A percentile compares a stretch with the other conserved stretches of the same genome.
phyloP scores from a whole-genome alignment of 2,113 vertebrate genomes.

The Engraulis encrasicolus region DNA sequence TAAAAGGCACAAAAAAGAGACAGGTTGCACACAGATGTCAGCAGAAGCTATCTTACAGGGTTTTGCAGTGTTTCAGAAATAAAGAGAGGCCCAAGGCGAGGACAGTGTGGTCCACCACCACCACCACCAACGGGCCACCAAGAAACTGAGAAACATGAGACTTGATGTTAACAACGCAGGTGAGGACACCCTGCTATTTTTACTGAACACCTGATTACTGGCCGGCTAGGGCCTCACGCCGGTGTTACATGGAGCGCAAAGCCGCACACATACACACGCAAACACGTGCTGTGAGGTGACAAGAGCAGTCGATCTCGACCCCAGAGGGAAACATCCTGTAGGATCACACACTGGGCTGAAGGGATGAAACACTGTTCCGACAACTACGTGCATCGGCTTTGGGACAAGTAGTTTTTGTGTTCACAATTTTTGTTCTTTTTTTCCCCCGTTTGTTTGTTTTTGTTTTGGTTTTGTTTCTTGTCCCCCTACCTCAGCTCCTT shows the following conservation, averaged over 20 bases:
- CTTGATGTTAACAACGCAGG: neutral
- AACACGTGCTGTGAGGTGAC: neutral
- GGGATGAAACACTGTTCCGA: neutral
- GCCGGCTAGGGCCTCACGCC: neutral
- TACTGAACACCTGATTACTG: neutral
- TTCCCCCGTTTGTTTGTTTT: neutral
- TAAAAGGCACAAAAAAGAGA: conserved; percentile 80
- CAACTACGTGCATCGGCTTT: neutral
- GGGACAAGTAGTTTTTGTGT: neutral
- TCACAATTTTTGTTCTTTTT: too few species aligned
- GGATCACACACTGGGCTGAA: neutral
- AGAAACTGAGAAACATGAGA: conserved; percentile 1
- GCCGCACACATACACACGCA: neutral
- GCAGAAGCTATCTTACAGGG: conserved; percentile 78
- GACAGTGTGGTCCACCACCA: neutral
- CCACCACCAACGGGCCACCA: neutral
- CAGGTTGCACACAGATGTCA: conserved; percentile 72
- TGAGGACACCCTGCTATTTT: neutral
- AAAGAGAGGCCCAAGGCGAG: conserved; percentile 31
- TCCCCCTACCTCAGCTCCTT: neutral
- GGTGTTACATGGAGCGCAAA: neutral
- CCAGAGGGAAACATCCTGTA: neutral
- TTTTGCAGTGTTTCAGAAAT: conserved; percentile 58
- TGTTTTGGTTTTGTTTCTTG: neutral
- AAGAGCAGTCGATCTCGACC: neutral